These are phyloP conservation scores for Ectemnius cavifrons DNA, from an alignment of 2,888 invertebrate genomes.

Conservation along the genomic window DNA sequence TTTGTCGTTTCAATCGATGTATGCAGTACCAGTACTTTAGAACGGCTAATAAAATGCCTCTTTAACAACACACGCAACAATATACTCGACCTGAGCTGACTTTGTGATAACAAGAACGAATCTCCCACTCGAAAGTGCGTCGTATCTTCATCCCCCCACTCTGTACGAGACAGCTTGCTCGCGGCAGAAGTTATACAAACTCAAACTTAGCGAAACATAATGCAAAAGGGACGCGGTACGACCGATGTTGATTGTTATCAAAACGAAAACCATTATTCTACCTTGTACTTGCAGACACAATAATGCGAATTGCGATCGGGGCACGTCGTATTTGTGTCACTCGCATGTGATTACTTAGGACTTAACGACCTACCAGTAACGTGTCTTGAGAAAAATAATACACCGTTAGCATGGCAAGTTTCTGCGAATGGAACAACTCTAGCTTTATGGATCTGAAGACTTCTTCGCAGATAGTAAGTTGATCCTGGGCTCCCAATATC, in stretches of 20 bases:
- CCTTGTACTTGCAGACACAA: constrained; percentile 48
- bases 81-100: constrained; percentile 32
- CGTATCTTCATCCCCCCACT: constrained; percentile 7
- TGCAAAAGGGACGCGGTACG: constrained; percentile 8
- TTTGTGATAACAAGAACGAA: constrained; percentile 50
- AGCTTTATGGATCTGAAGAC: too few relatives aligned
- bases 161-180: neutral
- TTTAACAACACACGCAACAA: constrained; percentile 28
- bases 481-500: constrained; percentile 14
- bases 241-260: constrained; percentile 24
- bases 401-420: constrained; percentile 37
- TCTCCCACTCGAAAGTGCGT: constrained; percentile 39
- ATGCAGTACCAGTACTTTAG: constrained; percentile 38
- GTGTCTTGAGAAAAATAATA: constrained; percentile 38
- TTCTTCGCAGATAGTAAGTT: too few relatives aligned
- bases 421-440: constrained; percentile 5
- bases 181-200: neutral
- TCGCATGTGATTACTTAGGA: constrained; percentile 50
- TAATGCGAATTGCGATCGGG: constrained; percentile 54
- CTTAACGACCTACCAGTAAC: constrained; percentile 44
- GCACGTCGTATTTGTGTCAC: constrained; percentile 48
- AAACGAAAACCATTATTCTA: constrained; percentile 39
- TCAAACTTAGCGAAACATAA: neutral
- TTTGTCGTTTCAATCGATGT: constrained; percentile 31
- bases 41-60: constrained; percentile 35